phyloP scores from a whole-genome alignment of 2,888 invertebrate species.

The Melolontha melolontha region DNA sequence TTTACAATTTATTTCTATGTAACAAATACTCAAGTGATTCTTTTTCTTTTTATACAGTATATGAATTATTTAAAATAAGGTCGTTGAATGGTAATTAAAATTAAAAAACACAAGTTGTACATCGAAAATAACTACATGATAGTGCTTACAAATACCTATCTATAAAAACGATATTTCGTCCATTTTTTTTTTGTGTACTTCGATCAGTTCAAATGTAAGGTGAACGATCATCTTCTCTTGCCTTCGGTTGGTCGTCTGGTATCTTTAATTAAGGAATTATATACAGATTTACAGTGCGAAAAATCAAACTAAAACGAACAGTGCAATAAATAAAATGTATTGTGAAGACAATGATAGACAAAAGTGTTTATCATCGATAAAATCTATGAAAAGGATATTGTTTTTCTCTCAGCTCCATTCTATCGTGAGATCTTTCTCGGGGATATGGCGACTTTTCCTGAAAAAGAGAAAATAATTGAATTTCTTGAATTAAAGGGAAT shows the following conservation, averaged over 20 bases:
- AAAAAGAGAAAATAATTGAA: slow-evolving; percentile 1
- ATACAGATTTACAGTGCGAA: neutral
- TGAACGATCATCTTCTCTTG: slow-evolving; percentile 64
- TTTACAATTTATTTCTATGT: slow-evolving; percentile 38
- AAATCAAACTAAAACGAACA: slow-evolving; percentile 29
- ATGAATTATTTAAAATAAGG: slow-evolving; percentile 41
- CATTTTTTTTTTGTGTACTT: neutral
- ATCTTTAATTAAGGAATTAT: slow-evolving; percentile 60
- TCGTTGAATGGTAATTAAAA: slow-evolving; percentile 35
- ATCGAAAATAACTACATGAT: slow-evolving; percentile 40
- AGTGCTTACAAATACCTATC: slow-evolving; percentile 36
- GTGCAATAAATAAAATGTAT: slow-evolving; percentile 10
- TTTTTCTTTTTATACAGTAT: slow-evolving; percentile 31
- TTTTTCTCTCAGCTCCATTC: slow-evolving; percentile 80
- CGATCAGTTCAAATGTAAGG: slow-evolving; percentile 19
- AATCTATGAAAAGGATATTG: slow-evolving; percentile 77
- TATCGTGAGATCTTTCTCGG: slow-evolving; percentile 81
- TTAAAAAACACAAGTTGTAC: slow-evolving; percentile 42
- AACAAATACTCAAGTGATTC: slow-evolving; percentile 34
- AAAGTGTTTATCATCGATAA: slow-evolving; percentile 35
- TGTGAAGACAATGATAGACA: slow-evolving; percentile 28
- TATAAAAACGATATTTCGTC: slow-evolving; percentile 14
- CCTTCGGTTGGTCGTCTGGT: slow-evolving; percentile 66
- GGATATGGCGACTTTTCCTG: slow-evolving; percentile 86
- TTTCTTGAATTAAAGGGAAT: neutral